phyloP scores from a whole-genome alignment of 1,140 invertebrate species.

The Drosophila grimshawi region DNA sequence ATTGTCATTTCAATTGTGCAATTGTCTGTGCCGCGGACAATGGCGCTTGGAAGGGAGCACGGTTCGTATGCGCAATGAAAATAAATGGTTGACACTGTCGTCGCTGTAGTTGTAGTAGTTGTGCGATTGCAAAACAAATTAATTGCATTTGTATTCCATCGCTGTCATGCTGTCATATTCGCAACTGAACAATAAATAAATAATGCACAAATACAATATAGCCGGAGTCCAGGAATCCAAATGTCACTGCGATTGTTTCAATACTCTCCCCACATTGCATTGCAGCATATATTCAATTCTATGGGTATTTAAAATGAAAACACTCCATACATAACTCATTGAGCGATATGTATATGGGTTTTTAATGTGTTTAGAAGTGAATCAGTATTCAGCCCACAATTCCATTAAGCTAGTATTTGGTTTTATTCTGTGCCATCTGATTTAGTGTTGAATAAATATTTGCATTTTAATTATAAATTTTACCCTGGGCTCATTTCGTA shows the following conservation, averaged over 20 bases:
- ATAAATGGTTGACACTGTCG: slow-evolving; percentile 14
- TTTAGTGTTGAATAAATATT: not conserved
- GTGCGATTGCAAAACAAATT: slow-evolving; percentile 24
- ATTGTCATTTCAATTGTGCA: slow-evolving; percentile 23
- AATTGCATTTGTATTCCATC: slow-evolving; percentile 31
- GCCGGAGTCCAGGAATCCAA: not conserved
- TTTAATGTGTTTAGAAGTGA: too few species aligned
- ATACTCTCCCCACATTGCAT: not conserved
- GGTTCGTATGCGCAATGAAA: slow-evolving; percentile 13
- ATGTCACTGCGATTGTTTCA: slow-evolving; percentile 1
- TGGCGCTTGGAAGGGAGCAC: not conserved
- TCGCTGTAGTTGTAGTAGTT: not conserved
- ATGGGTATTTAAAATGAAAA: too few species aligned
- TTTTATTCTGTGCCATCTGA: too few species aligned
- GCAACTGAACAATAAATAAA: slow-evolving; percentile 14
- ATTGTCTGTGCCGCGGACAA: not conserved
- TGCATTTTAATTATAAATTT: not conserved
- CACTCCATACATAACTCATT: too few species aligned
- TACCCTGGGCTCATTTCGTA: not conserved
- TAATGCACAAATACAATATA: not conserved
- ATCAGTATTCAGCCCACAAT: not conserved
- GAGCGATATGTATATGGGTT: too few species aligned
- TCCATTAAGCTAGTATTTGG: not conserved
- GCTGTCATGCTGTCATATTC: not conserved
- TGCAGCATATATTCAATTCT: not conserved